Evolutionary conservation across 2,888 invertebrate genomes (phyloP).

Genomic region (Embidobia sp.): DNA sequence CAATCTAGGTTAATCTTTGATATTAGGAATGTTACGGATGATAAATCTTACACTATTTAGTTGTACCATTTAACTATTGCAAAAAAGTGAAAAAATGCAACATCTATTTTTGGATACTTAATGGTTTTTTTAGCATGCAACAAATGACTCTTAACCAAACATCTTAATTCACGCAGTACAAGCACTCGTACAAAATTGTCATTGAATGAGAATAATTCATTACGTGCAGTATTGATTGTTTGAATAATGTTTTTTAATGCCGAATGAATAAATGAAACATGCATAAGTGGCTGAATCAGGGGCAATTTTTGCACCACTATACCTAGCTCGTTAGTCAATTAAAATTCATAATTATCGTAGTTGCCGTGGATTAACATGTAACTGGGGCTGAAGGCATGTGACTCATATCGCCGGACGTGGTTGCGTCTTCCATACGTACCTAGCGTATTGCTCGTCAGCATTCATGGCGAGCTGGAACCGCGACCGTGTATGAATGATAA

Average conservation of each 20-base stretch:
- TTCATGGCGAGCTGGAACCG: constrained; percentile 36
- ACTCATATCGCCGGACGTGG: constrained; percentile 63
- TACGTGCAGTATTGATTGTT: background rate
- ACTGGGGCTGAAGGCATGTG: constrained; percentile 51
- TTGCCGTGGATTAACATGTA: constrained; percentile 53
- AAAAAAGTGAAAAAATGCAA: no score
- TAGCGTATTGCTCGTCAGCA: constrained; percentile 46
- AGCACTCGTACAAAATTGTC: no score
- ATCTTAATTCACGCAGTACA: no score
- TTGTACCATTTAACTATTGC: no score
- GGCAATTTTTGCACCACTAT: constrained; percentile 65
- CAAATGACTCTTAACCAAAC: no score
- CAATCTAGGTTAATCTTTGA: no score
- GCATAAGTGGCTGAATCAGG: constrained; percentile 35
- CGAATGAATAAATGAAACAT: constrained; percentile 21
- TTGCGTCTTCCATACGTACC: constrained; percentile 42
- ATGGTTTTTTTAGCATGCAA: no score
- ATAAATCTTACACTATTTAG: no score
- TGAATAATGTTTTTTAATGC: constrained; percentile 28
- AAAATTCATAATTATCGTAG: constrained; percentile 74
- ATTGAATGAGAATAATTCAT: constrained; percentile 1
- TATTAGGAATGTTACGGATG: no score
- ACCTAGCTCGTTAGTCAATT: constrained; percentile 75
- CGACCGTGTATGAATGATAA: constrained; percentile 61
- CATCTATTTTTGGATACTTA: no score